Evolutionary conservation across 2,888 invertebrate genomes (phyloP).

Genomic region (Apocheima hispidaria): DNA sequence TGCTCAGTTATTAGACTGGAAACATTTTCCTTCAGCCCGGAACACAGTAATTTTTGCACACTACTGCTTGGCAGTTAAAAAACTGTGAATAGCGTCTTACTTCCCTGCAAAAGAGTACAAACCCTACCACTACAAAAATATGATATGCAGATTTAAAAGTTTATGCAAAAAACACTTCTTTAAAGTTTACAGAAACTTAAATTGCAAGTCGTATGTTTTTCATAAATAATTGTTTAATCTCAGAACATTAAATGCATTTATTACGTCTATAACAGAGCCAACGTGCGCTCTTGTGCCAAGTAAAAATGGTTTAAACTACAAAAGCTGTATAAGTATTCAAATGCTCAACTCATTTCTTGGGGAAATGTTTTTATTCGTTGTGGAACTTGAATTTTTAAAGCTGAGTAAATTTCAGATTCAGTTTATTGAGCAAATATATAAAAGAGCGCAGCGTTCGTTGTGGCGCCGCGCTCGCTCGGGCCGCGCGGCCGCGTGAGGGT

Average conservation of each 20-base stretch:
- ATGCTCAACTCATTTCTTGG: slow-evolving; percentile 20
- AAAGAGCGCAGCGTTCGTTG: slow-evolving; percentile 49
- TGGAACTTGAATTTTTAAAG: slow-evolving; percentile 47
- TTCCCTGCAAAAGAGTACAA: too few species aligned
- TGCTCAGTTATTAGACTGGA: too few species aligned
- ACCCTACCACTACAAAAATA: too few species aligned
- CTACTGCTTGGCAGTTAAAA: too few species aligned
- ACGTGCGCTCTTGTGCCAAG: slow-evolving; percentile 19
- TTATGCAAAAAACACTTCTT: neutral
- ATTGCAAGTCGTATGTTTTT: neutral
- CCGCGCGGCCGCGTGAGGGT: slow-evolving; percentile 56
- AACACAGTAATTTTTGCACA: too few species aligned
- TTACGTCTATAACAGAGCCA: slow-evolving; percentile 9
- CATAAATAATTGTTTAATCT: slow-evolving; percentile 23
- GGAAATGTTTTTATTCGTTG: slow-evolving; percentile 27
- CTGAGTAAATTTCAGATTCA: slow-evolving; percentile 46
- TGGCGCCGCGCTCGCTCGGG: slow-evolving; percentile 23
- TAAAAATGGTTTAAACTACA: slow-evolving; percentile 24
- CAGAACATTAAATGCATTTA: slow-evolving; percentile 15
- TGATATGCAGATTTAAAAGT: too few species aligned
- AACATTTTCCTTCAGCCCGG: too few species aligned
- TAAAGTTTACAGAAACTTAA: neutral
- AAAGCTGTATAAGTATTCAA: slow-evolving; percentile 13
- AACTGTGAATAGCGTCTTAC: too few species aligned
- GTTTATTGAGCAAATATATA: slow-evolving; percentile 65